Base-by-base conservation (phyloP, 2,888 invertebrate genomes). In the Tetropium fuscum region DNA sequence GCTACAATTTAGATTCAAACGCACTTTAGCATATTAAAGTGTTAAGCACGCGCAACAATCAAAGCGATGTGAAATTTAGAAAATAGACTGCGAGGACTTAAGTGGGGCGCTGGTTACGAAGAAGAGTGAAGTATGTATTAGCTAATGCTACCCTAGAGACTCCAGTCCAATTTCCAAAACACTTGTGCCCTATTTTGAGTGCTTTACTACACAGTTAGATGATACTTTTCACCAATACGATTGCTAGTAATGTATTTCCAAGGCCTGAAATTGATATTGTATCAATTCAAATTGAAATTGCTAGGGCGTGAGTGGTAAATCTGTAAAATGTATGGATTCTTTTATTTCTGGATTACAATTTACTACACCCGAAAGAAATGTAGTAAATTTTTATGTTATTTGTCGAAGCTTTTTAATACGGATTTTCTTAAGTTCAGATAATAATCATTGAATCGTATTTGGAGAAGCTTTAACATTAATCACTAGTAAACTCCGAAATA, bases 101-200 rank as follows among this genome's bases (percentile, higher is more conserved):
- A 49, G 47, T 38, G 58, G 53, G 38, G 49, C 38, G 20, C 27
- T 27, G 15, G 18, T 34, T 47, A 45, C 53, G 38, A 54, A 55
- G 41, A 55, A 53, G 44, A 57, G 63, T 48, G 60, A 59, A 66
- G 58, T 62, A 60, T 57, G 60, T 65, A 66, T 65, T 69, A 64
- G 56, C 61, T 71, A 69, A 71, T 69, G 71, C 67, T 48, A 38
- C 69, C 61, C 68, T 36, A 53, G 69, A 61, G 68, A 68, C 53
- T 25, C 19, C 47, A 54, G 65, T 66, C 64, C 69, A 63, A 65
- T 66, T 69, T 64, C 61, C 69, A 60, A 63, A 64, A 66, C 64
- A 66, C 61, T 66, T 64, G 63, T 51, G 65, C 59, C 60, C 61
- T 41, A 58, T 63, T 63, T 47, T 44, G 25, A 56, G 36, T 60